Conservation (phyloP, 2,888 invertebrate species). For the Eurois occulta region DNA sequence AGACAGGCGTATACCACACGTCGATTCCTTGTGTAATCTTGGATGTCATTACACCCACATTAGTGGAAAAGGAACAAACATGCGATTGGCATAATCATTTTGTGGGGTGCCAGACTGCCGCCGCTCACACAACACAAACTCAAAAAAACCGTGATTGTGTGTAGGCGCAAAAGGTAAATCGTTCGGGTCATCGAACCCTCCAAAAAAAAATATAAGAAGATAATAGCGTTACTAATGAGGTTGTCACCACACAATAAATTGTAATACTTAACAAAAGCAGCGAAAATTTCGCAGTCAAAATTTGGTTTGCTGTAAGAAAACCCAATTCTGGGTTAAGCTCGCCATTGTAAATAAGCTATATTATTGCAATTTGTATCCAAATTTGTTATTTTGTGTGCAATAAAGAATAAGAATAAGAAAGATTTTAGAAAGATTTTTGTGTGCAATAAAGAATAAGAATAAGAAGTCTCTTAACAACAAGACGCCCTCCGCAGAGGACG, state of each 20-base stretch:
- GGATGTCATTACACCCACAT: background rate
- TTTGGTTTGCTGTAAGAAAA: too few species aligned
- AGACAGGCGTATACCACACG: background rate
- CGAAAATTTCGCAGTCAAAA: too few species aligned
- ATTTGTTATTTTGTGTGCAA: too few species aligned
- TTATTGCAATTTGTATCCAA: too few species aligned
- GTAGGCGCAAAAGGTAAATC: background rate
- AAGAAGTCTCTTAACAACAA: constrained; percentile 30
- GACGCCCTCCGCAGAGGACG: constrained; percentile 10
- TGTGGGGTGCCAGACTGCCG: background rate
- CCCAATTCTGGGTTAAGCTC: too few species aligned
- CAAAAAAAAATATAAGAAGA: background rate
- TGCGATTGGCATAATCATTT: background rate
- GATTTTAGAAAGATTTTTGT: too few species aligned
- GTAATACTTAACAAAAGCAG: constrained; percentile 7
- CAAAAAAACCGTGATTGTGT: background rate
- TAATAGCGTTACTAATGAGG: constrained; percentile 13
- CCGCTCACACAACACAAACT: too few species aligned
- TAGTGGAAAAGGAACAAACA: background rate
- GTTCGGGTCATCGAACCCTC: background rate
- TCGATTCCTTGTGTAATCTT: constrained; percentile 7
- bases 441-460: too few species aligned
- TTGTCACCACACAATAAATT: background rate
- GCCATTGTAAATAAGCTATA: too few species aligned
- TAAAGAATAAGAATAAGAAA: too few species aligned